Base-by-base conservation (phyloP, 2,797 vertebrate genomes). In the Capromys pilorides region DNA sequence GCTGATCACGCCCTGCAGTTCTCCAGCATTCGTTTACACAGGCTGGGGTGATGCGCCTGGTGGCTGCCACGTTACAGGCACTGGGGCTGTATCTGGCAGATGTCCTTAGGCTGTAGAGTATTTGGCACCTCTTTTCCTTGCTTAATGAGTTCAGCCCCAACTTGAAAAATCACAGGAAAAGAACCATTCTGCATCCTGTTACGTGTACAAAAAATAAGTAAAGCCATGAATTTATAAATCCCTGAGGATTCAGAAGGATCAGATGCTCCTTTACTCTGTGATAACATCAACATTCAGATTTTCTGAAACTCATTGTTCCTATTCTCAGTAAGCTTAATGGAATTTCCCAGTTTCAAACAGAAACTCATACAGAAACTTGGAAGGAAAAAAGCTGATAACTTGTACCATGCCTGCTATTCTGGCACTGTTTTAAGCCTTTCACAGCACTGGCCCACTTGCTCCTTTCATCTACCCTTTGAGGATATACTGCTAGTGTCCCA, bases 271-370 rank as follows among this genome's bases (percentile, higher is more conserved):
- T 94, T 88, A 81, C 54, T 78, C 88, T 91, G 39, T 80, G 51
- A 80, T 91, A n/a, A 66, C 87, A 64, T 5, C 87, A 87, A 92
- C 36, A 61, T 79, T 88, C 59, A 62, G 22, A 66, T 59, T 96
- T 39, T 89, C 83, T 93, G 66, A 90, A 80, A 87, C 31, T 86
- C 86, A 84, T 64, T 83, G 22, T 91, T 93, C 79, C n/a, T n/a
- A 51, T 93, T 91, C 96, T 95, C 49, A 89, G 2, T 6, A n/a
- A 88, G 12, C 54, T 78, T 92, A 93, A 54, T 89, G 77, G 36
- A 26, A 85, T 90, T 96, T 82, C 77, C 80, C 81, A 94, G 75
- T 94, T 91, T 91, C 36, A 93, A 86, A 83, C 59, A 96, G 39
- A 92, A 61, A 69, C 41, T 96, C 71, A 80, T 41, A 89, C 84